phyloP scores from a whole-genome alignment of 2,113 vertebrate species.

The Nipponia nippon region DNA sequence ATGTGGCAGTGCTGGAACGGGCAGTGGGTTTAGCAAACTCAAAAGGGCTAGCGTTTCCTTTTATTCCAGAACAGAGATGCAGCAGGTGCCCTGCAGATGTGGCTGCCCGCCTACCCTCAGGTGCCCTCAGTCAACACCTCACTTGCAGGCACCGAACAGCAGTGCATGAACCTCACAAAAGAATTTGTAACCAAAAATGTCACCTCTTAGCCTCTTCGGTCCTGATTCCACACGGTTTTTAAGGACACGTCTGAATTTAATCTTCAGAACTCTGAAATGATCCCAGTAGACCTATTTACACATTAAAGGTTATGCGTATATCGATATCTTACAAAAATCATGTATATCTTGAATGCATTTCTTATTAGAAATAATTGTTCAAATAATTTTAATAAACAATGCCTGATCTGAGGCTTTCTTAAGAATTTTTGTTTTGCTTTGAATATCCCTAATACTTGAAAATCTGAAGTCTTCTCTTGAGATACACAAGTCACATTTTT shows the following conservation, averaged over 20 bases:
- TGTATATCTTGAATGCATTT: neutral
- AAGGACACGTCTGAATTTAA: neutral
- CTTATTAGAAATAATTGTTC: neutral
- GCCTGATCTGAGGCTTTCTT: neutral
- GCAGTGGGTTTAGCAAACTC: rapidly evolving
- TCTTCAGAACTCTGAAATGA: neutral
- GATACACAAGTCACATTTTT: neutral
- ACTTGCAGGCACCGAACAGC: neutral
- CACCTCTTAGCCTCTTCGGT: neutral
- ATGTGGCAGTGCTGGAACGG: neutral
- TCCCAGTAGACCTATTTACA: neutral
- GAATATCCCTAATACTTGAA: neutral
- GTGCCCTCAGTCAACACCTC: neutral
- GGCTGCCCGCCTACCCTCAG: neutral
- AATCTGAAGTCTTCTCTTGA: neutral
- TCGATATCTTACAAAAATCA: neutral
- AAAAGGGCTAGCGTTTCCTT: rapidly evolving
- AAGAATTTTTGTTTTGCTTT: neutral
- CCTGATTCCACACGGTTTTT: neutral
- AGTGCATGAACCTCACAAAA: neutral
- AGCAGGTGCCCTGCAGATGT: neutral
- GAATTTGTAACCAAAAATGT: neutral
- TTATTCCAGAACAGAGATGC: neutral
- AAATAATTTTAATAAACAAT: neutral
- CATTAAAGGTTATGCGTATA: neutral